Base-by-base conservation (phyloP, 2,888 invertebrate genomes). In the Aphodius sticticus region DNA sequence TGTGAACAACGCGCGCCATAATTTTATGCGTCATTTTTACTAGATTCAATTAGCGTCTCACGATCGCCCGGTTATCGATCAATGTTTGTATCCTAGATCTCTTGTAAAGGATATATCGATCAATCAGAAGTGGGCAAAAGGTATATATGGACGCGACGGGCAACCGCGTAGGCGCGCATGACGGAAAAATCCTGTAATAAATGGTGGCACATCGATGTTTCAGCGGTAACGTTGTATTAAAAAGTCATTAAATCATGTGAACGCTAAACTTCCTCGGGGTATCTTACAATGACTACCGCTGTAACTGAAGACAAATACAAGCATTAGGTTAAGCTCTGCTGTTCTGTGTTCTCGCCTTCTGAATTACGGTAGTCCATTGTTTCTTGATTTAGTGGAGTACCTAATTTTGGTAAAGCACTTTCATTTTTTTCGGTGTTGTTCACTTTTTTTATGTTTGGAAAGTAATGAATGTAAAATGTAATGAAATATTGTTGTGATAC, bases 161-260 rank as follows among this genome's bases (percentile, higher is more conserved):
- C 37, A 74, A 36, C 74, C 35, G 15, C 74, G 74, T 74, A 74
- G 74, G 74, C 14, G 74, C 16, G 37, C 15, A 74, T 35, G 9
- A 74, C 7, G 74, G 37, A 74, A 74, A 74, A 74, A 36, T 37
- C 7, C 7, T 36, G 36, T 74, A 74, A 74, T 74, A 74, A 74
- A 74, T 74, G 35, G 74, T 74, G 74, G 74, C 74, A 74, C 26
- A 35, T 26, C n/a, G 35, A 74, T 74, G 74, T 35, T 15, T 74
- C 70, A 70, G 14, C 26, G 70, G 15, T 70, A 70, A 70, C 1
- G 70, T 70, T 70, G 14, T 26, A 16, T 70, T 16, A 70, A 70
- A 70, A 70, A 70, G 70, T 53, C 53, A 53, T 53, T 53, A 70
- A n/a, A 16, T 70, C 70, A 70, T 70, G 70, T 9, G 70, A 70